Conservation (phyloP, 2,888 invertebrate genomes). For the Apodemia mormo region DNA sequence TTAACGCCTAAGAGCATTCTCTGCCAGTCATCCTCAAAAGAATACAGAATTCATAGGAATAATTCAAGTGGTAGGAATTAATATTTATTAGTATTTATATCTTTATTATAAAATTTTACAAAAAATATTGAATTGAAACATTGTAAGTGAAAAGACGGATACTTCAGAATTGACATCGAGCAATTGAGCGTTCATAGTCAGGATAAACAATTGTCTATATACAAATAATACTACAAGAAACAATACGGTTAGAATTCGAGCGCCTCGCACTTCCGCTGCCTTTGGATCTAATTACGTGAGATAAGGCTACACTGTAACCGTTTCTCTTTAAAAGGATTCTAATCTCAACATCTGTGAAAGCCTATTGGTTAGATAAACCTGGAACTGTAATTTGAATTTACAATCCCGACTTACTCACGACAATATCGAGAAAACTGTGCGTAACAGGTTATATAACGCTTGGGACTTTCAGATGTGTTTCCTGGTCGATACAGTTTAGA, state of each 20-base stretch:
- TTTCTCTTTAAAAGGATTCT: conserved; percentile 15
- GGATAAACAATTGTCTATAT: not conserved
- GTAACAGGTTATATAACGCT: conserved; percentile 4
- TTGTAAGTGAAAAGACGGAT: too few relatives aligned
- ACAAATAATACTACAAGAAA: not conserved
- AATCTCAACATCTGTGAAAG: conserved; percentile 13
- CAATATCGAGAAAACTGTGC: conserved; percentile 10
- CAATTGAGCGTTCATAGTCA: not conserved
- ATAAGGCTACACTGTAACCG: not conserved
- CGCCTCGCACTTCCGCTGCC: not conserved
- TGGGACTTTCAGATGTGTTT: conserved; percentile 13
- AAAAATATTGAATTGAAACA: too few relatives aligned
- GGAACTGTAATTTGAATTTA: conserved; percentile 13
- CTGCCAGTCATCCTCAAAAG: too few relatives aligned
- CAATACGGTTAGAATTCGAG: not conserved
- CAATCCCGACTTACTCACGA: conserved; percentile 6
- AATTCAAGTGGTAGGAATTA: too few relatives aligned
- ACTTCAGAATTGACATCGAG: too few relatives aligned
- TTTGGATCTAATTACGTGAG: not conserved
- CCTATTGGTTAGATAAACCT: conserved; percentile 17
- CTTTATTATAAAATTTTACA: too few relatives aligned
- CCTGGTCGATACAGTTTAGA: not conserved
- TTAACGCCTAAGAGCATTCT: too few relatives aligned
- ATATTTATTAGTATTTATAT: too few relatives aligned
- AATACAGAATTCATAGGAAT: too few relatives aligned